Evolutionary conservation across 2,888 invertebrate species (phyloP), one percentile per base, ranked within the genome.

Genomic region (Aphelenchoides bicaudatus): DNA sequence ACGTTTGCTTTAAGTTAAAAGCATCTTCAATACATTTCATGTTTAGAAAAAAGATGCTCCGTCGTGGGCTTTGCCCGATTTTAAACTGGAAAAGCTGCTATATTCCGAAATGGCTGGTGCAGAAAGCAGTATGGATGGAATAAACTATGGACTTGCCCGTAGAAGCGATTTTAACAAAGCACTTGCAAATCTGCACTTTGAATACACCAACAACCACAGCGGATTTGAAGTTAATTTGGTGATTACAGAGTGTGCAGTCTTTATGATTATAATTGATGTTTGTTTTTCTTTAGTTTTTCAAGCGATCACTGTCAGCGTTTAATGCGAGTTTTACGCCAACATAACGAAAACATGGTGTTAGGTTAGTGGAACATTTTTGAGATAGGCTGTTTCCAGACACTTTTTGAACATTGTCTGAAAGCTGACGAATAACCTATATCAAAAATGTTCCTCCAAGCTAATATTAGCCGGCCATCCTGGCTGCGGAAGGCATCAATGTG

Each of bases 131-230:
- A 68, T 73, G 25, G 73, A 73, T 39, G 73, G 73, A 16, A 48
- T 69, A 6, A 55, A 55, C n/a, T 72, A 72, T 39, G 62, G 62
- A 38, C 65, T 68, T 5, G 65, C 71, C 6, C 59, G 68, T 52
- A 52, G 68, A 16, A 50, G 51, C 13, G 68, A 65, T 27, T 68
- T 72, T 51, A 70, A 63, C 46, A 30, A 67, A 39, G 65, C 62
- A 31, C 57, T 73, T 23, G 72, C 71, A 50, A 73, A 73, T 59
- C 62, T 73, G 21, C 59, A 71, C 16, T 72, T 73, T 56, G 72
- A 72, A 39, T 65, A 69, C 51, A 66, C 66, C 30, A 66, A 66
- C 27, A 68, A 70, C 34, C 70, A 70, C 57, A 61, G 62, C 13
- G 66, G 65, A 23, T 67, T 61, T 51, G 54, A 63, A 6, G 65